Conservation (phyloP, 2,888 invertebrate genomes). For the Sericinus montela region DNA sequence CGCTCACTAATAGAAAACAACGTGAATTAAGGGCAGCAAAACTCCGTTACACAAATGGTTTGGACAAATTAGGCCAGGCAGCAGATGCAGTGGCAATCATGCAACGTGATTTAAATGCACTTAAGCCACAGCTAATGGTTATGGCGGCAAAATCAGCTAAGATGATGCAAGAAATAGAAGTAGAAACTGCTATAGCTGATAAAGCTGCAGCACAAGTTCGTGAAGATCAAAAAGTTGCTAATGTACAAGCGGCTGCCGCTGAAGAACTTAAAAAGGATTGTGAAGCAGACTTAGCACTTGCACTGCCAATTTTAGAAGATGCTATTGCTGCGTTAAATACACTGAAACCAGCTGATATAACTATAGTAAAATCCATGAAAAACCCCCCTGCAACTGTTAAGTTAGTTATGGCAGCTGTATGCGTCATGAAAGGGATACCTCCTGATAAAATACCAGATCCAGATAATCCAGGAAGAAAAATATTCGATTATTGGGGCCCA, state of each 20-base stretch:
- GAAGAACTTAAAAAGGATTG: conserved; percentile 92
- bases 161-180: conserved; percentile 88
- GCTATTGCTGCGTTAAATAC: conserved; percentile 88
- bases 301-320: conserved; percentile 89
- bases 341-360: conserved; percentile 90
- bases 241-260: conserved; percentile 91
- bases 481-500: conserved; percentile 91
- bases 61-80: conserved; percentile 88
- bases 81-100: conserved; percentile 87
- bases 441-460: conserved; percentile 89
- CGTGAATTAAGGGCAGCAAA: conserved; percentile 85
- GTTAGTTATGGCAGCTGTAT: conserved; percentile 93
- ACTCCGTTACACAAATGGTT: conserved; percentile 86
- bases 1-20: conserved; percentile 85
- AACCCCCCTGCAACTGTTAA: conserved; percentile 91
- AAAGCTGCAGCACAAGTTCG: conserved; percentile 88
- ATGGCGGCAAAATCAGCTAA: conserved; percentile 85
- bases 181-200: conserved; percentile 87
- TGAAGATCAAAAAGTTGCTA: conserved; percentile 92
- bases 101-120: conserved; percentile 85
- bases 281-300: conserved; percentile 94
- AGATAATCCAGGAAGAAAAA: conserved; percentile 81
- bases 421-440: conserved; percentile 89
- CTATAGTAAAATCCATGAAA: conserved; percentile 93
- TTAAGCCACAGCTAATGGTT: conserved; percentile 86